These are phyloP conservation scores for Crocidura indochinensis DNA, from an alignment of 2,797 vertebrate species.

Conservation along the genomic window DNA sequence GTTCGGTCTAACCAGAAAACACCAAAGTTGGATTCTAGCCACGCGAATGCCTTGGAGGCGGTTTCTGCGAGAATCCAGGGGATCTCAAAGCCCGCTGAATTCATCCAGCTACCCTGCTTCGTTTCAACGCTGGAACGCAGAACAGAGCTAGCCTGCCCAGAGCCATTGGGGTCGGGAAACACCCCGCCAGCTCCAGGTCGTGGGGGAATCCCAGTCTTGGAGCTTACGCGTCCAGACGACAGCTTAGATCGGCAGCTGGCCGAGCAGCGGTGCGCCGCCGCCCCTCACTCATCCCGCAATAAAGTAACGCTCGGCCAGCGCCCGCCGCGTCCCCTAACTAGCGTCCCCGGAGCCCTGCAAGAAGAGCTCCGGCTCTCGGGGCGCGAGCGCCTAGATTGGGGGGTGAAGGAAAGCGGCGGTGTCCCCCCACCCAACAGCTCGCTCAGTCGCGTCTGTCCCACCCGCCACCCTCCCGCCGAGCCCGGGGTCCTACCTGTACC, in stretches of 20 bases:
- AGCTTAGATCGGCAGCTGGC: background rate
- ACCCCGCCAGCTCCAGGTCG: background rate
- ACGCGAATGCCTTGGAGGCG: slow-evolving; percentile 35
- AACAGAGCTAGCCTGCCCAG: background rate
- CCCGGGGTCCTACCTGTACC: slow-evolving; percentile 95
- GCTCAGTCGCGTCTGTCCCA: background rate
- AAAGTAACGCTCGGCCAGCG: background rate
- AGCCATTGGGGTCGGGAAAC: slow-evolving; percentile 5
- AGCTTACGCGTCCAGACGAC: background rate
- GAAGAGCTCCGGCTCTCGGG: background rate
- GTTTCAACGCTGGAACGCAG: background rate
- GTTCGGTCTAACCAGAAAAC: slow-evolving; percentile 64
- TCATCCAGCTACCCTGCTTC: background rate
- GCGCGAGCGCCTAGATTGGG: background rate
- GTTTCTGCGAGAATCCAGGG: slow-evolving; percentile 40
- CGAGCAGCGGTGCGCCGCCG: background rate
- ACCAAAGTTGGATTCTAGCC: slow-evolving; percentile 69
- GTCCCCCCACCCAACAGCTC: background rate
- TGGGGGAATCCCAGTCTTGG: slow-evolving; percentile 42
- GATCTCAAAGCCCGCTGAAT: slow-evolving; percentile 59
- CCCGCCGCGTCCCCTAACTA: background rate
- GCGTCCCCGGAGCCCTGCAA: rapidly evolving
- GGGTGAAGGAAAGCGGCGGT: background rate
- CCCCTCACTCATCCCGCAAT: background rate
- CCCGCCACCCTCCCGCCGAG: background rate